Evolutionary conservation across 2,113 vertebrate species (phyloP), one percentile per base, ranked within the genome.

Genomic region (Meriones unguiculatus): DNA sequence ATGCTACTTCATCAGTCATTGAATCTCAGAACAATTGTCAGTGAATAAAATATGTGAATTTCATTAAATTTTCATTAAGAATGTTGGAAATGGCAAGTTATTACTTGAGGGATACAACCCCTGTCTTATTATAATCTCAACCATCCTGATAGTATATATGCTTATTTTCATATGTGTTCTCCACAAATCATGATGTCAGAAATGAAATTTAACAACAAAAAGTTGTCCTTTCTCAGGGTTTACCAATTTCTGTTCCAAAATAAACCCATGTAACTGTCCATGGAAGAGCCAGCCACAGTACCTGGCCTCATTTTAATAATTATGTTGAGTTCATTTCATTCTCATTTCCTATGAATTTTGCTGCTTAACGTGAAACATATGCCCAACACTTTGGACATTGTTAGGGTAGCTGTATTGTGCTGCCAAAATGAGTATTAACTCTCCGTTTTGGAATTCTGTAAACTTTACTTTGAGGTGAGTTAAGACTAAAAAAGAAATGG

Each of bases 141-240:
- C 2, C 32, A 20, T 59, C 1, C 30, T 41, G 1, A 52, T 24
- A 86, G 0, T 4, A 64, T 69, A 69, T 57, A 54, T 84, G 69
- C 32, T 0, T 92, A 73, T 57, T 64, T 38, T n/a, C 62, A 0
- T 46, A 15, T 54, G 30, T 5, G 41, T 64, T 65, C 46, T 18
- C 7, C 7, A 70, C 28, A 85, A 87, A 64, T 82, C 41, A 11
- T 3, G 9, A 24, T 78, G 8, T 35, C 11, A 54, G 30, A 75
- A 70, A 85, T 28, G 65, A 94, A 91, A 30, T 86, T 18, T 14
- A 73, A 96, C 41, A 6, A 77, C 12, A 72, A 38, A 91, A 91
- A 54, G 3, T n/a, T 28, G 3, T 89, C 30, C 54, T 41, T 87
- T 7, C 18, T 77, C 22, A 69, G 15, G 1, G 52, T 84, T 87